Evolutionary conservation across 1,140 invertebrate species (phyloP), one percentile per base, ranked within the genome.

Genomic region (Atta texana): DNA sequence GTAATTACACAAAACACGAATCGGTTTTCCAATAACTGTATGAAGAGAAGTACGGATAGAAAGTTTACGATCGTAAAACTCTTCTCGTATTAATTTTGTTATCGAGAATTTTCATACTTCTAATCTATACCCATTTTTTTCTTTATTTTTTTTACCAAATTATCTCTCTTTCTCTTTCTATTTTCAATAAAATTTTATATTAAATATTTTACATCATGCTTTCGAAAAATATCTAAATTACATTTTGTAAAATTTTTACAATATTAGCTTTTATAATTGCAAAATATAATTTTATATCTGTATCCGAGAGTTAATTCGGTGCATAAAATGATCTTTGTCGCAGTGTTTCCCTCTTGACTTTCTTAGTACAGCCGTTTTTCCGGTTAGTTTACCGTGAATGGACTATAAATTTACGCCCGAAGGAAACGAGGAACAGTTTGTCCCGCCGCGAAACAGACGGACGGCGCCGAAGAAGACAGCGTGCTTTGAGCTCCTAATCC

Each of bases 401-500:
- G 49, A 71, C 77, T 31, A 81, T 81, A 81, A 81, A 81, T 69
- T 69, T 39, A 44, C 66, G 78, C 53, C 34, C 34, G 78, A 81
- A 57, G 78, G 34, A 81, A 81, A 71, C 66, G 66, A 51, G n/a
- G 77, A 80, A 71, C 64, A 69, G 77, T 68, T 71, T 69, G 51
- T 81, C 49, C 78, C 64, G 49, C 77, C 64, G 53, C 66, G 78
- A 81, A 81, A 71, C 78, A 81, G 51, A 71, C 16, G 64, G 55
- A 44, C 49, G 51, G 24, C 49, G 51, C 49, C 51, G 51, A 81
- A 55, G 34, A 71, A 81, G 49, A 80, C 63, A 49, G 63, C 14
- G 49, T n/a, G 49, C 51, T 81, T 71, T 81, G 78, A 81, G 64
- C 66, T 57, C 64, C 51, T 81, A 81, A 81, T 81, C 64, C 78